phyloP scores from a whole-genome alignment of 1,140 invertebrate species.

The Atta texana region DNA sequence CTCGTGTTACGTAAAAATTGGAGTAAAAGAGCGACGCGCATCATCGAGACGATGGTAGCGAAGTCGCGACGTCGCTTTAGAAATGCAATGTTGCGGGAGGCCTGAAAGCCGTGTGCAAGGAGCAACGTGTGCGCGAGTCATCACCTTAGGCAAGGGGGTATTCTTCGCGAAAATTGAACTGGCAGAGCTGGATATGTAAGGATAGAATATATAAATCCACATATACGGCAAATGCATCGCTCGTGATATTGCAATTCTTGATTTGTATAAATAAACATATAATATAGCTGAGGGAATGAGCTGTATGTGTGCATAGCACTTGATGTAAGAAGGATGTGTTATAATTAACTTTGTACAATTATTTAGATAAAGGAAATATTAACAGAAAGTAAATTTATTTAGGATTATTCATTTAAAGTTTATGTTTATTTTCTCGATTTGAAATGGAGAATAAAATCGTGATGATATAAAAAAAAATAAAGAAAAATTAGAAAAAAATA shows the following conservation, averaged over 20 bases:
- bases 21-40: slow-evolving; percentile 61
- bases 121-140: not conserved
- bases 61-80: slow-evolving; percentile 42
- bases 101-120: not conserved
- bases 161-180: slow-evolving; percentile 60
- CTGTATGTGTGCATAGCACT: not conserved
- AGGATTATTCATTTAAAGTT: not conserved
- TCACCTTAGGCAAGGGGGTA: slow-evolving; percentile 46
- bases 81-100: slow-evolving; percentile 37
- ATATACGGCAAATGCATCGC: slow-evolving; percentile 4
- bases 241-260: slow-evolving; percentile 45
- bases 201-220: slow-evolving; percentile 53
- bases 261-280: slow-evolving; percentile 60
- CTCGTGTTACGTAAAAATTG: slow-evolving; percentile 78
- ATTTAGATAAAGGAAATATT: not conserved
- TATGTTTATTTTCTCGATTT: not conserved
- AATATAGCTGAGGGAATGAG: slow-evolving; percentile 30
- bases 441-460: not conserved
- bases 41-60: not conserved
- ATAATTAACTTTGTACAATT: slow-evolving; percentile 16
- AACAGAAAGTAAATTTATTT: not conserved
- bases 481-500: not conserved
- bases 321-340: not conserved
- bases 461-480: not conserved
- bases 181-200: slow-evolving; percentile 20